Base-by-base conservation (phyloP, 2,888 invertebrate genomes). In the Diarsia mendica region DNA sequence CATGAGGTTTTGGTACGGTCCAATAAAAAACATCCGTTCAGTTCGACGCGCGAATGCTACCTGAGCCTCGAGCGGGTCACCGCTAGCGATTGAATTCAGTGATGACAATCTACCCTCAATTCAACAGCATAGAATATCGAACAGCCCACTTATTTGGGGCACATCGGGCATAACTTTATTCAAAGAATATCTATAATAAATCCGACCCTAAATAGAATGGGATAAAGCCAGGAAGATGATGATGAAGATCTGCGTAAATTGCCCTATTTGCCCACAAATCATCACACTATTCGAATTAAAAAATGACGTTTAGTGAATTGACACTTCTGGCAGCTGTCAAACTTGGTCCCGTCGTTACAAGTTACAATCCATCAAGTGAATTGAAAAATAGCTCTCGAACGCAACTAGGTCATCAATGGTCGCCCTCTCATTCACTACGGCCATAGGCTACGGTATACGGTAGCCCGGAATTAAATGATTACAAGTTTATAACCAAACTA, bases 381-480 rank as follows among this genome's bases (percentile, higher is more conserved):
- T 82, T 61, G 78, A 61, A 77, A 77, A 66, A 69, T 82, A 44
- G 28, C 28, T 82, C 51, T 49, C 18, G 49, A 11, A 33, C 2
- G 11, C 13, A 82, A 60, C 44, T 69, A 68, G 77, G 63, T 44
- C 68, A 65, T 55, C 18, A 53, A 67, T 66, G 58, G 48, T 20
- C 44, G 20, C 28, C 33, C 18, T 48, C 44, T 46, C 49, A 79
- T 79, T 64, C 48, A 49, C 63, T 66, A 49, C n/a, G 33, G 20
- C 33, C 15, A 76, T 61, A 13, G 23, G 0, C 39, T 63, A 46
- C 51, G 44, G 49, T 15, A 39, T 13, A 39, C 23, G 15, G 55
- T 51, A 11, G 53, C 39, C 73, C 20, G 44, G 63, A 49, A 80
- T 77, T 20, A 55, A 63, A 73, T 33, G 44, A 74, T 80, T 80